Conservation (phyloP, 1,140 invertebrate genomes). For the Calliopsis andreniformis region DNA sequence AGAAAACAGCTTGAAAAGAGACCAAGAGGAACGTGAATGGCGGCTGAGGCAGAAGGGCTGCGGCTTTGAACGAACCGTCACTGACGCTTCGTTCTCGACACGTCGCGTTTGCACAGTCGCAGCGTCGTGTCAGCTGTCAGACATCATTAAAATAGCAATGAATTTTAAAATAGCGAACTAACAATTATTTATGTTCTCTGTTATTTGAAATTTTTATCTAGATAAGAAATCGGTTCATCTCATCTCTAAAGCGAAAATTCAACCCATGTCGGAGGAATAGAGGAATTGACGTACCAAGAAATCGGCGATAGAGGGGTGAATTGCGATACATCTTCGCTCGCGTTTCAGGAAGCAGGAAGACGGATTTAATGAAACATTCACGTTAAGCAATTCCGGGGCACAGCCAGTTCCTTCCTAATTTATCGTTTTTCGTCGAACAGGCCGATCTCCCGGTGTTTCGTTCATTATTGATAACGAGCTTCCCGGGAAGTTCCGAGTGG, state of each 20-base stretch:
- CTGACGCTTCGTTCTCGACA: background rate
- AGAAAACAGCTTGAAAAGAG: too few relatives aligned
- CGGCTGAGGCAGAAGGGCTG: slow-evolving; percentile 13
- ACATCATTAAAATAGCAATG: background rate
- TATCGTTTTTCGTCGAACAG: slow-evolving; percentile 7
- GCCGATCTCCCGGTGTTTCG: background rate
- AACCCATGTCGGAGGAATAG: too few relatives aligned
- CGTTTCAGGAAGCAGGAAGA: background rate
- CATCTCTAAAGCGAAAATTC: too few relatives aligned
- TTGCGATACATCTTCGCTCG: too few relatives aligned
- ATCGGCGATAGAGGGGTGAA: too few relatives aligned
- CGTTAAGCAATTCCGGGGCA: background rate
- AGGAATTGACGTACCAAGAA: too few relatives aligned
- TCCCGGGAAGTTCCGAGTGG: background rate
- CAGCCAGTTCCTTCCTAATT: background rate
- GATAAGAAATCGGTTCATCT: too few relatives aligned
- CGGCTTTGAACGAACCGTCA: slow-evolving; percentile 9
- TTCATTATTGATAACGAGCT: slow-evolving; percentile 17
- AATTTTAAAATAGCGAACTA: too few relatives aligned
- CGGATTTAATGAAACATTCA: slow-evolving; percentile 7
- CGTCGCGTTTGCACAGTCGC: background rate
- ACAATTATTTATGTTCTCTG: too few relatives aligned
- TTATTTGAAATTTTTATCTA: too few relatives aligned
- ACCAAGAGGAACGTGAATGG: background rate
- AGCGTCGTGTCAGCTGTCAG: slow-evolving; percentile 8